Percentiles rank a stretch among this genome's conserved stretches.
Evolutionary conservation across 2,113 vertebrate genomes (phyloP).

Genomic region (Uropsilus gracilis): DNA sequence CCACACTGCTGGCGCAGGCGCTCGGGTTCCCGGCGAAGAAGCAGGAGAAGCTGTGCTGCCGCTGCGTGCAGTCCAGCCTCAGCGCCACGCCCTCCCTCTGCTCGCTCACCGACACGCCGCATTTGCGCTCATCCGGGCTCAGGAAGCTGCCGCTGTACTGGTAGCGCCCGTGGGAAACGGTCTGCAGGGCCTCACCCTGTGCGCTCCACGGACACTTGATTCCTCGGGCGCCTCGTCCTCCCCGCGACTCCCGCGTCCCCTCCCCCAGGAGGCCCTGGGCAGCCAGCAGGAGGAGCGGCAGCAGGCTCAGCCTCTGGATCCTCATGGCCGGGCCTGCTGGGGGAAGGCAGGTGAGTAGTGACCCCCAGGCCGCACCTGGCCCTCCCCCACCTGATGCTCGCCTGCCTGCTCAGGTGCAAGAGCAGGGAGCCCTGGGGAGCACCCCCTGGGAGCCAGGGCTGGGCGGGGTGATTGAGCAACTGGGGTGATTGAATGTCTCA

Average conservation of each 20-base stretch:
- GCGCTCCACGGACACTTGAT: too few relatives aligned
- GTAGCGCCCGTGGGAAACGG: conserved; percentile 55
- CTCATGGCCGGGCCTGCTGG: conserved; percentile 81
- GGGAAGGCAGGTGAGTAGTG: conserved; percentile 6
- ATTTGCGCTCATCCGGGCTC: conserved; percentile 85
- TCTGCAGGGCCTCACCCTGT: conserved; percentile 43
- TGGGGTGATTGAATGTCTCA: background rate
- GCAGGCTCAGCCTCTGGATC: conserved; percentile 80
- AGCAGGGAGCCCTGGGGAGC: too few relatives aligned
- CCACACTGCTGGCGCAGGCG: conserved; percentile 82
- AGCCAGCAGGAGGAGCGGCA: conserved; percentile 84
- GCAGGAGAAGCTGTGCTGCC: conserved; percentile 81
- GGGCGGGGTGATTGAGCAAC: background rate
- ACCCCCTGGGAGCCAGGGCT: background rate
- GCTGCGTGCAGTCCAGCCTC: conserved; percentile 81
- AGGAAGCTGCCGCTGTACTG: conserved; percentile 83
- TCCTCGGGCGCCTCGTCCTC: background rate
- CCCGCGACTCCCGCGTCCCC: conserved; percentile 78
- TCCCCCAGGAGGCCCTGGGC: conserved; percentile 80
- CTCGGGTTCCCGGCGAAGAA: conserved; percentile 86
- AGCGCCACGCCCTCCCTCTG: conserved; percentile 52
- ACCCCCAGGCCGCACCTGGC: background rate
- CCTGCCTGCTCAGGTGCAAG: too few relatives aligned
- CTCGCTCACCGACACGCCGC: conserved; percentile 84
- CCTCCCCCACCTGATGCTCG: too few relatives aligned